phyloP scores from a whole-genome alignment of 2,113 vertebrate genomes.

The Crotalus tigris region DNA sequence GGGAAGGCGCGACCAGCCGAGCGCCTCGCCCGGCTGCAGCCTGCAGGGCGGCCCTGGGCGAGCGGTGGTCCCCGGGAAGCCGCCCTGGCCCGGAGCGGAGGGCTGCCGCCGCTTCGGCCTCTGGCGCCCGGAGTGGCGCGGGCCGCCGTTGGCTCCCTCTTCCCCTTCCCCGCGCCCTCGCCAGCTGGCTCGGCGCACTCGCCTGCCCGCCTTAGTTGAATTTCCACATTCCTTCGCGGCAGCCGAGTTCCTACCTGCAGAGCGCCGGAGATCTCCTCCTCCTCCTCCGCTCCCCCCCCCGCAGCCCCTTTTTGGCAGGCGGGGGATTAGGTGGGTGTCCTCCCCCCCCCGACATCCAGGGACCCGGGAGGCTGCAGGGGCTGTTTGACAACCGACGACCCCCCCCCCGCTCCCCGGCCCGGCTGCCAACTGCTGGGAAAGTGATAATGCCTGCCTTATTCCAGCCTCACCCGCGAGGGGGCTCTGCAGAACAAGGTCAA shows the following conservation, averaged over 20 bases:
- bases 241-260: conserved; percentile 88
- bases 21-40: not conserved
- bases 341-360: too few species aligned
- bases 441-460: too few species aligned
- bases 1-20: not conserved
- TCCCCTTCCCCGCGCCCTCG: conserved; percentile 60
- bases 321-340: too few species aligned
- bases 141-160: not conserved
- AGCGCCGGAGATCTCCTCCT: conserved; percentile 60
- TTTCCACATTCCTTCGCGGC: conserved; percentile 94
- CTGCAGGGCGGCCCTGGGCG: not conserved
- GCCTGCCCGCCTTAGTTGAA: conserved; percentile 78
- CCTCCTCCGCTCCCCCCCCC: not conserved
- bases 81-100: not conserved
- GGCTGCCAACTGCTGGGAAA: too few species aligned
- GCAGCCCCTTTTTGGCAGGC: too few species aligned
- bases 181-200: conserved; percentile 7
- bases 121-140: not conserved
- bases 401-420: too few species aligned
- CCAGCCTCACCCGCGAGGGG: too few species aligned
- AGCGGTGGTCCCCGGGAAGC: not conserved
- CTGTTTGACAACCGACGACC: too few species aligned
- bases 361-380: too few species aligned
- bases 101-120: not conserved
- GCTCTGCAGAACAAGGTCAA: not conserved